These are phyloP conservation scores for Sepiola atlantica DNA, from an alignment of 2,888 invertebrate species.

Conservation along the genomic window DNA sequence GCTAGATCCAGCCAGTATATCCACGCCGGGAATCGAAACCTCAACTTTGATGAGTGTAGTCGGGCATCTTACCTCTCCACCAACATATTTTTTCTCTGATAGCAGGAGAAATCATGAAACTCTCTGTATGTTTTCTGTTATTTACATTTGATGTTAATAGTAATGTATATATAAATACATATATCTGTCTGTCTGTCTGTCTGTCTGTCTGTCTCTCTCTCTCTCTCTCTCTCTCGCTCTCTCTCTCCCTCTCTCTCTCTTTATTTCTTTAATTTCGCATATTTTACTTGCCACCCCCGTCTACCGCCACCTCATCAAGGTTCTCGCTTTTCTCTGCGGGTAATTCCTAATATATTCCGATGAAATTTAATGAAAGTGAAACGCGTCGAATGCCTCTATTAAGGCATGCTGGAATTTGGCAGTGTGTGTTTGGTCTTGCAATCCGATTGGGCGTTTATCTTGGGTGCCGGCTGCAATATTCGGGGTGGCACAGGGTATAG, in stretches of 20 bases:
- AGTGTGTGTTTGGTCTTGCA: slow-evolving; percentile 8
- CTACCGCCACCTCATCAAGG: background rate
- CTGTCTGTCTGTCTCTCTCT: background rate
- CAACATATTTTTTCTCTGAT: too few relatives aligned
- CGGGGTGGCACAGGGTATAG: too few relatives aligned
- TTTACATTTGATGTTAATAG: too few relatives aligned
- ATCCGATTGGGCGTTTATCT: background rate
- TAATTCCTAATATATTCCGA: background rate
- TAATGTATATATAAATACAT: too few relatives aligned
- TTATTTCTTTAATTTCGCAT: background rate
- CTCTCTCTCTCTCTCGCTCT: background rate
- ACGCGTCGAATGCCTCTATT: slow-evolving; percentile 32
- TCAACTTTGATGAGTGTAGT: too few relatives aligned
- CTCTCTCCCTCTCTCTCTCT: background rate
- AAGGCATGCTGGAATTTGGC: background rate
- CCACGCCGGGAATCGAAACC: too few relatives aligned
- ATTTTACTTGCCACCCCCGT: background rate
- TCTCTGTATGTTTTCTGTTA: too few relatives aligned
- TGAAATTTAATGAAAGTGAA: slow-evolving; percentile 32
- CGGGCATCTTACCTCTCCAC: too few relatives aligned
- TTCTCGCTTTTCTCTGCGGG: background rate
- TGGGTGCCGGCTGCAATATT: background rate
- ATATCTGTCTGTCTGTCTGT: background rate
- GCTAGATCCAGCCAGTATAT: too few relatives aligned
- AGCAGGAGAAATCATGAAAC: too few relatives aligned